Percentiles rank a stretch among this genome's conserved stretches.
phyloP scores from a whole-genome alignment of 2,113 vertebrate genomes.

The Toxostoma redivivum region DNA sequence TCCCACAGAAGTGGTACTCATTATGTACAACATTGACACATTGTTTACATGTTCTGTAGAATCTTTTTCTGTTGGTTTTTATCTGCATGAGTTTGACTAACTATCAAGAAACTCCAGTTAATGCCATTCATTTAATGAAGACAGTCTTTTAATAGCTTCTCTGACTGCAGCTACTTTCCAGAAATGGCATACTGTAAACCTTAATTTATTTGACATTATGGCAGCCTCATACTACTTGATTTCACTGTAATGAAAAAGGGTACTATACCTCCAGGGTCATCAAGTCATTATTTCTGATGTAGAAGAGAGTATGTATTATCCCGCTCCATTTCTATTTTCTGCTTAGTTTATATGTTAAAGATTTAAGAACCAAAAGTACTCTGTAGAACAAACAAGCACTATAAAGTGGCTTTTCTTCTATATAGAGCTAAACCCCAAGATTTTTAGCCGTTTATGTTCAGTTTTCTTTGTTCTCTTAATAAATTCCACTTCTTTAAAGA shows the following conservation, averaged over 20 bases:
- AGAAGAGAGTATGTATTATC: not conserved
- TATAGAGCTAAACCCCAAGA: not conserved
- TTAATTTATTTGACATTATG: not conserved
- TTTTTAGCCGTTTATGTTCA: not conserved
- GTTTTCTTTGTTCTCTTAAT: not conserved
- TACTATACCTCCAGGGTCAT: not conserved
- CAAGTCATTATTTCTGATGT: not conserved
- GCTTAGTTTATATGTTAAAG: not conserved
- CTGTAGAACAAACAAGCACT: not conserved
- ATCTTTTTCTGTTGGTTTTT: not conserved
- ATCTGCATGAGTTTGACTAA: not conserved
- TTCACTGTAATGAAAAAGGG: not conserved
- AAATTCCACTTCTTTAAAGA: not conserved
- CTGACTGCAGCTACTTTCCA: not conserved
- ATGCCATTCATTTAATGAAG: not conserved
- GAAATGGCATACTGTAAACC: not conserved
- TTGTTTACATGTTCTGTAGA: not conserved
- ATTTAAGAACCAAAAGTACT: not conserved
- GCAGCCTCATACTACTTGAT: not conserved
- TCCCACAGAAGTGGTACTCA: not conserved
- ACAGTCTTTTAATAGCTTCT: not conserved
- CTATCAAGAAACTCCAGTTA: not conserved
- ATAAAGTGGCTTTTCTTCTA: not conserved
- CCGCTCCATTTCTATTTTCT: not conserved
- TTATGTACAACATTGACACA: not conserved